Evolutionary conservation across 2,888 invertebrate species (phyloP).

Genomic region (Syrphus vitripennis): DNA sequence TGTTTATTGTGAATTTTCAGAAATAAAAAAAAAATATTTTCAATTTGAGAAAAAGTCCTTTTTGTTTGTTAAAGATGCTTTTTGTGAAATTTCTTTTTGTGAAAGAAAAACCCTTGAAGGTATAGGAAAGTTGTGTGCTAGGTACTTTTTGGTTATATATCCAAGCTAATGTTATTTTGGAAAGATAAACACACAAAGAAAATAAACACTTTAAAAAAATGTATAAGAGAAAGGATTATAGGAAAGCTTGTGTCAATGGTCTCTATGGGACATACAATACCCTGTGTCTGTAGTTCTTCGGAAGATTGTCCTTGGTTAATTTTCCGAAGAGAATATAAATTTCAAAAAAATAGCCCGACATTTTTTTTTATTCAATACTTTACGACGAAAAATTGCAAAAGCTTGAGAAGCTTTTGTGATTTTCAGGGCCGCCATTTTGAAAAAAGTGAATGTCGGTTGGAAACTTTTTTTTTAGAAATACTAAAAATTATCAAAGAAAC

Average conservation of each 20-base stretch:
- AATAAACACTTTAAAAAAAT: slow-evolving; percentile 1
- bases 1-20: slow-evolving; percentile 26
- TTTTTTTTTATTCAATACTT: too few relatives aligned
- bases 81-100: background rate
- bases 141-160: background rate
- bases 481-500: too few relatives aligned
- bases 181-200: background rate
- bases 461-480: too few relatives aligned
- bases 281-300: background rate
- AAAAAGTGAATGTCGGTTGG: too few relatives aligned
- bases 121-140: background rate
- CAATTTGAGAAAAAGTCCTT: background rate
- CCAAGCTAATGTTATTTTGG: background rate
- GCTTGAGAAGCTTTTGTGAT: too few relatives aligned
- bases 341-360: too few relatives aligned
- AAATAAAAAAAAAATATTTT: too few relatives aligned
- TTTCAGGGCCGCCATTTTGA: too few relatives aligned
- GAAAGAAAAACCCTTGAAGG: background rate
- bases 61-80: background rate
- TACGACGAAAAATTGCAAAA: too few relatives aligned
- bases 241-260: background rate
- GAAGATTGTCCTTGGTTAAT: too few relatives aligned
- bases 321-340: too few relatives aligned
- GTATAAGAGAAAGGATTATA: background rate
- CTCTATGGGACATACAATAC: background rate